Conservation (phyloP, 2,888 invertebrate species). For the Polymixis lichenea region DNA sequence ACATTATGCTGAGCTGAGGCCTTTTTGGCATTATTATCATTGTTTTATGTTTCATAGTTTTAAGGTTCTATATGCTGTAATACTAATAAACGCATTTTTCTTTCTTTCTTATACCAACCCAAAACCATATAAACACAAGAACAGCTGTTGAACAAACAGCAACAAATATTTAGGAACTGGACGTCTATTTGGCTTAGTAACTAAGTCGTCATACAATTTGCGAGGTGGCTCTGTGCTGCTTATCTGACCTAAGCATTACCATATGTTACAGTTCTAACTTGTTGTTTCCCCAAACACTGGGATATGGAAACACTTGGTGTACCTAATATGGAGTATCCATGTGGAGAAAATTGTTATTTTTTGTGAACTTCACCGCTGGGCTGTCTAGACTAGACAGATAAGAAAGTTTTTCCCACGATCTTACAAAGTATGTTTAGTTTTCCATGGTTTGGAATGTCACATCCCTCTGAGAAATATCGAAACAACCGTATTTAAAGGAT, state of each 20-base stretch:
- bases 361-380: not conserved
- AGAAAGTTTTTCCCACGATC: not conserved
- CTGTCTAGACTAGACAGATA: not conserved
- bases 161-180: slow-evolving; percentile 50
- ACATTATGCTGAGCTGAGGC: too few species aligned
- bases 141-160: slow-evolving; percentile 29
- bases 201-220: slow-evolving; percentile 59
- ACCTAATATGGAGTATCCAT: not conserved
- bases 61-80: too few species aligned
- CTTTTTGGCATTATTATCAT: too few species aligned
- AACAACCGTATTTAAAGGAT: not conserved
- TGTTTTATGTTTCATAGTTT: too few species aligned
- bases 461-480: not conserved
- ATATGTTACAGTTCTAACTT: slow-evolving; percentile 48
- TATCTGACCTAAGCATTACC: slow-evolving; percentile 49
- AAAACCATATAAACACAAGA: slow-evolving; percentile 28
- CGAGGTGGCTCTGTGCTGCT: slow-evolving; percentile 43
- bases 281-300: slow-evolving; percentile 27
- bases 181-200: slow-evolving; percentile 50
- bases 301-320: not conserved
- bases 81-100: too few species aligned
- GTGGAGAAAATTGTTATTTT: not conserved
- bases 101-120: not conserved
- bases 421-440: not conserved
- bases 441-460: not conserved